Base-by-base conservation (phyloP, 2,888 invertebrate species). In the Plusia festucae region DNA sequence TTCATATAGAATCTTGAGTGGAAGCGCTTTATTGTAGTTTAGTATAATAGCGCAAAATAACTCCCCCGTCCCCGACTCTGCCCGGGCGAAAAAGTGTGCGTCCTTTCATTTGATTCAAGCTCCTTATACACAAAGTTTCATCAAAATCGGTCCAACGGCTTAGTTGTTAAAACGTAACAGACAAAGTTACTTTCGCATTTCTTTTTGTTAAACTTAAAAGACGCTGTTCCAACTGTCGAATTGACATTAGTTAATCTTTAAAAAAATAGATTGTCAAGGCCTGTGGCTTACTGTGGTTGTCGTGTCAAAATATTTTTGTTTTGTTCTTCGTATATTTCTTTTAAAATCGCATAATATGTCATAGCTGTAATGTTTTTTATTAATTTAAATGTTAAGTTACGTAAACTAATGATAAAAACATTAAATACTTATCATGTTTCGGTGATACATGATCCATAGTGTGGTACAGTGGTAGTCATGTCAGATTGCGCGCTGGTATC, bases 271-370 rank as follows among this genome's bases (percentile, higher is more conserved):
- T 55, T 46, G 51, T 55, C 49, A 56, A 40, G 59, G 44, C 30
- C 81, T 79, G 78, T 85, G 79, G 81, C 79, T 82, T 20, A 49
- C 20, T 49, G 46, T 49, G 46, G 86, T 87, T 84, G 87, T 88
- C 86, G 87, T 91, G 91, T 93, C 93, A 93, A 93, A 94, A 94
- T 95, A 94, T 94, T 94, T 94, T 91, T 93, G 93, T 94, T 93
- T 93, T 88, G 90, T 93, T 85, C 79, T 63, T 82, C 71, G 76
- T 80, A 84, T 83, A 89, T 84, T 84, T 76, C 76, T 70, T 73
- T 79, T 73, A 82, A 78, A 85, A 72, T 79, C 73, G 70, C 70
- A 59, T 85, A 88, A 82, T 85, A 91, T 91, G 89, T 86, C 74
- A 78, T 84, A 84, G 76, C 86, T 88, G 83, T 88, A 74, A 85